Base-by-base conservation (phyloP, 2,888 invertebrate species). In the Seira ritae region DNA sequence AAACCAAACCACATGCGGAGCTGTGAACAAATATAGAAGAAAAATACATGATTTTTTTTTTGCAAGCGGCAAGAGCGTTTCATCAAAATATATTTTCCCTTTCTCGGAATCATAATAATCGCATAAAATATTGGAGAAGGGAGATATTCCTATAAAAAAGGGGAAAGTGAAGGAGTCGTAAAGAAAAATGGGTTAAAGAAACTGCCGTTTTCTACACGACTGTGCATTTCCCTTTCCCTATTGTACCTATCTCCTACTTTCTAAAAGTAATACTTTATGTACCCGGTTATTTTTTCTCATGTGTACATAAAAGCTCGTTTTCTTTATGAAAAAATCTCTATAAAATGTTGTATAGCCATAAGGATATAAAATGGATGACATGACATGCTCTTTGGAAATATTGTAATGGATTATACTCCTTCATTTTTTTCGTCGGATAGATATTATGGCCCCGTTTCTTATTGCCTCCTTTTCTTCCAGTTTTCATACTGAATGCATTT, bases 1-100 rank as follows among this genome's bases (percentile, higher is more conserved):
- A 90, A 98, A 98, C 91, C 60, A 80, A 80, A 77, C 80, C 77
- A 77, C 84, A 80, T 80, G 80, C 79, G 80, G 80, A 80, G 80
- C 77, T 80, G 42, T 31, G n/a, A 67, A 55, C 55, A 12, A 70
- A 81, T 22, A 55, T 22, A 68, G 42, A 62, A 72, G 12, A 55
- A 37, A 67, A 65, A 71, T 22, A 50, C 15, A 22, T 55, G 55
- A 55, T 2, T 31, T 31, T 31, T 31, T 31, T 12, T 12, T 55
- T 55, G 55, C 2, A 75, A 20, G 42, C 20, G 20, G 46, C 4
- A 20, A 69, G n/a, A 70, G 20, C 10, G 17, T 15, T 3, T 15
- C 24, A 66, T 66, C 22, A 66, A 23, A 42, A 42, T 31, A 55
- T 12, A 55, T 55, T 17, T 55, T 19, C 66, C 19, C 3, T n/a